Base-by-base conservation (phyloP, 1,140 invertebrate species). In the Pseudobourletiella spinata region DNA sequence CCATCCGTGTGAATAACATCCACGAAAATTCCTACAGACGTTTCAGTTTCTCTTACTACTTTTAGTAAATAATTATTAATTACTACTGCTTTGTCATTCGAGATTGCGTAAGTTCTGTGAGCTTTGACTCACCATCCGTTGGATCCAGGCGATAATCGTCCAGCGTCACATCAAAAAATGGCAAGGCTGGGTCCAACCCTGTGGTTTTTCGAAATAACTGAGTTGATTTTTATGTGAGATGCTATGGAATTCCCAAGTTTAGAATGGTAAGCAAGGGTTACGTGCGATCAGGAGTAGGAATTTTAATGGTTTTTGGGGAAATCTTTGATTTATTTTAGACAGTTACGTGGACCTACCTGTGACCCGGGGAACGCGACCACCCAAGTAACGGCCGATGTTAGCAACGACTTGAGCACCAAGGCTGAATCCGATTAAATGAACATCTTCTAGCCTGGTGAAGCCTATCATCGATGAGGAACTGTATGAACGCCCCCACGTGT, bases 1-100 rank as follows among this genome's bases (percentile, higher is more conserved):
- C 55, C 59, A 68, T 84, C 81, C 0, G 86, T 86, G 66, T 88
- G 86, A 55, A 88, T 83, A 0, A 83, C 79, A 72, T 86, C 83
- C 0, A 87, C 84, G 54, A 84, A 83, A 8, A 73, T 52, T n/a
- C 52, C 52, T 55, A 4, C 20, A 48, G 22, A 48, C n/a, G 8
- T 39, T 39, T 8, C n/a, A 11, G 35, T 39, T 8, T 39, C n/a
- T 39, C n/a, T 11, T 39, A n/a, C n/a, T 39, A 39, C n/a, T 11
- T 39, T n/a, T 11, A 11, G 44, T 46, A 20, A 46, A 46, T 14
- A 14, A 20, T 46, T 4, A 46, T 46, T 15, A 46, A 46, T 39
- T 8, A 39, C n/a, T 39, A 39, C n/a, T 39, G 22, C 6, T 4
- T 11, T 11, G 44, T 18, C 6, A 46, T 4, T 11, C 6, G 6